A percentile compares a stretch with the other conserved stretches of the same genome.
phyloP scores from a whole-genome alignment of 2,797 vertebrate genomes.

The Argyrosomus regius region DNA sequence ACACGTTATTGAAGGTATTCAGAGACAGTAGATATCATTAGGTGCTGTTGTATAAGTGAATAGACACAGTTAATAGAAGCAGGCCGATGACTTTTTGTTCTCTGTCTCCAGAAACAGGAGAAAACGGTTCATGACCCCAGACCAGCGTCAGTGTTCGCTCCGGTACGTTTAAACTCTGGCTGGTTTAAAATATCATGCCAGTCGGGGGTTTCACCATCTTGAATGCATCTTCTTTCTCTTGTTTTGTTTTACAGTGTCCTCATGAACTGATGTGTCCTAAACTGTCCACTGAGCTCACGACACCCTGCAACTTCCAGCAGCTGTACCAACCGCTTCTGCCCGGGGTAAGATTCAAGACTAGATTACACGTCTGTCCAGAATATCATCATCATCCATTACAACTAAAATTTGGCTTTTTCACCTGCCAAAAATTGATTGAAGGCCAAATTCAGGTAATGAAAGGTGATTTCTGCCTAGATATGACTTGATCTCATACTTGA shows the following conservation, averaged over 20 bases:
- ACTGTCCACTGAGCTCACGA: conserved; percentile 60
- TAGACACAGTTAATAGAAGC: neutral
- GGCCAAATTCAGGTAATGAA: too few relatives aligned
- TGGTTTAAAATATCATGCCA: neutral
- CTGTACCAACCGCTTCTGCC: conserved; percentile 84
- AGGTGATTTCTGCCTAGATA: too few relatives aligned
- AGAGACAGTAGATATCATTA: neutral
- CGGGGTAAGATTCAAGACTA: conserved; percentile 78
- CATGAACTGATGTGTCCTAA: conserved; percentile 89
- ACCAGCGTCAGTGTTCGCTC: conserved; percentile 88
- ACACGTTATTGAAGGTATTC: conserved; percentile 84
- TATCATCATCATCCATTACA: too few relatives aligned
- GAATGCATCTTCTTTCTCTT: neutral
- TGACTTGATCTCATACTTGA: neutral
- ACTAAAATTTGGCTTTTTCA: too few relatives aligned
- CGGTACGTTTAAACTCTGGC: conserved; percentile 73
- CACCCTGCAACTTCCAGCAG: conserved; percentile 91
- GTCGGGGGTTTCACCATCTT: neutral
- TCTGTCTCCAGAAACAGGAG: conserved; percentile 82
- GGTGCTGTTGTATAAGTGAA: neutral
- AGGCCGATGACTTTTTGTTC: neutral
- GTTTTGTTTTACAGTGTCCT: conserved; percentile 83
- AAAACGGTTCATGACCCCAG: conserved; percentile 80
- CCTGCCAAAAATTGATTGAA: too few relatives aligned
- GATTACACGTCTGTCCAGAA: neutral